phyloP scores from a whole-genome alignment of 2,797 vertebrate species.

The Brachyrhaphis roseni region DNA sequence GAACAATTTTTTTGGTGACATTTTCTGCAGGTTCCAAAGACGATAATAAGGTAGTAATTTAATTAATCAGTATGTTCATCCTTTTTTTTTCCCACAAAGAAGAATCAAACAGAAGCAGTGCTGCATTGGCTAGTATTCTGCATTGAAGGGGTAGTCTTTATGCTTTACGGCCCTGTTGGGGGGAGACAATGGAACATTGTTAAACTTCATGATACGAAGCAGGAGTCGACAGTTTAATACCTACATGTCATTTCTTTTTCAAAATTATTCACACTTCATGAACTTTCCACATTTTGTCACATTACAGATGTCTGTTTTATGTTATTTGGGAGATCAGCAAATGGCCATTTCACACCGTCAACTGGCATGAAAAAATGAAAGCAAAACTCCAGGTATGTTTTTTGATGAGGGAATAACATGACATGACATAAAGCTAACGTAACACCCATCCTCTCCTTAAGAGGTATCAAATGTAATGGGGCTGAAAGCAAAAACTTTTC shows the following conservation, averaged over 20 bases:
- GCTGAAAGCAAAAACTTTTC: neutral
- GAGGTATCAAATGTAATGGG: neutral
- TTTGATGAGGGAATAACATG: neutral
- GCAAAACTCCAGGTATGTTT: too few species aligned
- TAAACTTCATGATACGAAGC: neutral
- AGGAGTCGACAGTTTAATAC: neutral
- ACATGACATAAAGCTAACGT: too few species aligned
- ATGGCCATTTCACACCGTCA: too few species aligned
- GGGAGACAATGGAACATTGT: neutral
- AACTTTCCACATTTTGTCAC: neutral
- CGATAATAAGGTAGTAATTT: neutral
- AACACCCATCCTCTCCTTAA: neutral
- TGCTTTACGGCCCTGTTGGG: conserved; percentile 69
- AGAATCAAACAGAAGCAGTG: neutral
- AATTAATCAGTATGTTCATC: neutral
- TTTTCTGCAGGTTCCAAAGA: conserved; percentile 1
- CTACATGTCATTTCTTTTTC: neutral
- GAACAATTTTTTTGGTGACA: neutral
- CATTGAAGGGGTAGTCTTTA: conserved; percentile 75
- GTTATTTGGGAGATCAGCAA: too few species aligned
- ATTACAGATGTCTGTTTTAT: neutral
- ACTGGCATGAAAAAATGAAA: too few species aligned
- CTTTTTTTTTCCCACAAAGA: neutral
- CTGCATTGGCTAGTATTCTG: conserved; percentile 61
- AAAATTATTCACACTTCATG: neutral